phyloP scores from a whole-genome alignment of 2,113 vertebrate species.

The Abramis brama region DNA sequence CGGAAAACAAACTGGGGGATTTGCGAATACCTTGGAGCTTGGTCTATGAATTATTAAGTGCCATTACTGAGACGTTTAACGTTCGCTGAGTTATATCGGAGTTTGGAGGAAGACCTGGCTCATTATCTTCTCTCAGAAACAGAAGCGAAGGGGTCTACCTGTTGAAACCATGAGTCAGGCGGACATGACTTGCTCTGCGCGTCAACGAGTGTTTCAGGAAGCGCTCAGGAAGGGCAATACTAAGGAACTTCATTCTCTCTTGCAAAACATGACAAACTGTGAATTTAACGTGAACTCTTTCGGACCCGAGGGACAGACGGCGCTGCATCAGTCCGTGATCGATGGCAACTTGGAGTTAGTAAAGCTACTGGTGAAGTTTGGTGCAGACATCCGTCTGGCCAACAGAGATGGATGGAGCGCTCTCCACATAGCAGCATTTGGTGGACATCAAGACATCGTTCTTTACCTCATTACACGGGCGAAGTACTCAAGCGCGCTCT shows the following conservation, averaged over 20 bases:
- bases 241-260: slow-evolving; percentile 82
- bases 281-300: slow-evolving; percentile 89
- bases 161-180: slow-evolving; percentile 59
- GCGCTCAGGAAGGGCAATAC: slow-evolving; percentile 85
- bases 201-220: slow-evolving; percentile 84
- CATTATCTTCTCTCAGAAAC: neutral
- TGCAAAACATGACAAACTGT: slow-evolving; percentile 85
- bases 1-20: neutral
- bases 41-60: neutral
- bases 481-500: slow-evolving; percentile 82
- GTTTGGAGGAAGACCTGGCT: slow-evolving; percentile 3
- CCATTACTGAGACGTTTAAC: neutral
- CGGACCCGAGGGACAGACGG: slow-evolving; percentile 87
- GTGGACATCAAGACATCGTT: slow-evolving; percentile 88
- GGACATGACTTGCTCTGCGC: slow-evolving; percentile 79
- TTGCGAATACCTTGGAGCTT: neutral
- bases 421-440: slow-evolving; percentile 88
- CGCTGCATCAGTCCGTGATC: slow-evolving; percentile 86
- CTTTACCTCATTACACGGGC: slow-evolving; percentile 89
- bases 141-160: slow-evolving; percentile 32
- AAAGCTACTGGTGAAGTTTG: slow-evolving; percentile 87
- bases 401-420: slow-evolving; percentile 90
- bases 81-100: neutral
- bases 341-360: slow-evolving; percentile 88
- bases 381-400: slow-evolving; percentile 85